Evolutionary conservation across 2,797 vertebrate genomes (phyloP).

Genomic region (Ibycter americanus): DNA sequence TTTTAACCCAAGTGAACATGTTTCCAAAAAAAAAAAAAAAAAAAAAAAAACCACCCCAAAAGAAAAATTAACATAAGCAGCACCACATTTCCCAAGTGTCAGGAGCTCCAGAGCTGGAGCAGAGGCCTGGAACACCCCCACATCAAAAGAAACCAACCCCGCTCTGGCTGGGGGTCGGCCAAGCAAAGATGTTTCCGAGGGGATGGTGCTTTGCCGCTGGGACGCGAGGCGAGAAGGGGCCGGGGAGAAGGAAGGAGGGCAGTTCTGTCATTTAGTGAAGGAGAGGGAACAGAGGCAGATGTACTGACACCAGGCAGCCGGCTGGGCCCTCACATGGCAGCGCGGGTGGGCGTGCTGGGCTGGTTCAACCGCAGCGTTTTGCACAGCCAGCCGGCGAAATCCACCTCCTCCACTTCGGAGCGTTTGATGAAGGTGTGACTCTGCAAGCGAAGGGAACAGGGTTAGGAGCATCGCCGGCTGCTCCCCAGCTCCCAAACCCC

Average conservation of each 20-base stretch:
- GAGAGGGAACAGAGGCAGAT: constrained; percentile 5
- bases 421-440: constrained; percentile 95
- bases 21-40: background rate
- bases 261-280: constrained; percentile 26
- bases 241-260: constrained; percentile 5
- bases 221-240: background rate
- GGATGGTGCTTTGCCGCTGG: background rate
- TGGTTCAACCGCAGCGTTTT: constrained; percentile 92
- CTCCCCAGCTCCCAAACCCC: fast-evolving
- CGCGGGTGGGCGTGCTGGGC: constrained; percentile 92
- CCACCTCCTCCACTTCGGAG: constrained; percentile 93
- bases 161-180: background rate
- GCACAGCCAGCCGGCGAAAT: constrained; percentile 96
- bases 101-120: constrained; percentile 17
- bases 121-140: background rate
- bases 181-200: background rate
- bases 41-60: background rate
- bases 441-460: constrained; percentile 65
- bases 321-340: constrained; percentile 73
- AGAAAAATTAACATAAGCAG: background rate
- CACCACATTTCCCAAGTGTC: constrained; percentile 16
- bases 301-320: background rate
- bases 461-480: background rate
- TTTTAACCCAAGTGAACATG: constrained; percentile 30
- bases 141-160: background rate